phyloP scores from a whole-genome alignment of 2,888 invertebrate species.

The Trisateles emortualis region DNA sequence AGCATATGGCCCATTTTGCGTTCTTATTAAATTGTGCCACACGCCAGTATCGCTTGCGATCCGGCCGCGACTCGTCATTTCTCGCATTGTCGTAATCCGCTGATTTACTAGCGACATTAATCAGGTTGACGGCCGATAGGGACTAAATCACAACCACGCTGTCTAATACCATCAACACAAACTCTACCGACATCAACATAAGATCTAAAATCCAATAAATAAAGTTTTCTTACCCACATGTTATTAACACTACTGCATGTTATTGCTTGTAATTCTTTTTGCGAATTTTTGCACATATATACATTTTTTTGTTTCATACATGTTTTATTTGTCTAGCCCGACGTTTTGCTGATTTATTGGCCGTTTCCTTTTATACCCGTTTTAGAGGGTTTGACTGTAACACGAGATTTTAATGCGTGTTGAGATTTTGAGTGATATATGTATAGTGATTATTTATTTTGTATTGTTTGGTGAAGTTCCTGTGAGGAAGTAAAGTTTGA shows the following conservation, averaged over 20 bases:
- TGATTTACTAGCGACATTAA: constrained; percentile 87
- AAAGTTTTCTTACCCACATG: constrained; percentile 50
- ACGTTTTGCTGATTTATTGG: constrained; percentile 75
- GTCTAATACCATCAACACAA: constrained; percentile 58
- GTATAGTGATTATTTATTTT: constrained; percentile 63
- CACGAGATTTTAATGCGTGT: constrained; percentile 67
- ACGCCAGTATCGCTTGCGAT: constrained; percentile 72
- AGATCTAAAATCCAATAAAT: constrained; percentile 52
- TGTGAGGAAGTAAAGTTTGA: constrained; percentile 32
- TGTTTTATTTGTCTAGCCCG: constrained; percentile 79
- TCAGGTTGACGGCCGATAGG: constrained; percentile 87
- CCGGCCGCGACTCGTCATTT: constrained; percentile 86
- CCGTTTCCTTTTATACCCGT: constrained; percentile 73
- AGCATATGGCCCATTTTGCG: neutral
- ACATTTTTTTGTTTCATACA: constrained; percentile 69
- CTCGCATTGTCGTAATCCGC: constrained; percentile 87
- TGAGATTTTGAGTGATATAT: constrained; percentile 68
- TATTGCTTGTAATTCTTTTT: constrained; percentile 86
- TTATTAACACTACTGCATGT: constrained; percentile 83
- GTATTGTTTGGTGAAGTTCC: constrained; percentile 51
- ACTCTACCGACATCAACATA: constrained; percentile 56
- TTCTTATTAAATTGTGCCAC: constrained; percentile 41
- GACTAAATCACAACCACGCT: constrained; percentile 81
- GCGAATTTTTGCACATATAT: constrained; percentile 74
- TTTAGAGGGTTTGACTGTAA: constrained; percentile 75